These are phyloP conservation scores for Gadus macrocephalus DNA, from an alignment of 2,113 vertebrate genomes.

Conservation along the genomic window DNA sequence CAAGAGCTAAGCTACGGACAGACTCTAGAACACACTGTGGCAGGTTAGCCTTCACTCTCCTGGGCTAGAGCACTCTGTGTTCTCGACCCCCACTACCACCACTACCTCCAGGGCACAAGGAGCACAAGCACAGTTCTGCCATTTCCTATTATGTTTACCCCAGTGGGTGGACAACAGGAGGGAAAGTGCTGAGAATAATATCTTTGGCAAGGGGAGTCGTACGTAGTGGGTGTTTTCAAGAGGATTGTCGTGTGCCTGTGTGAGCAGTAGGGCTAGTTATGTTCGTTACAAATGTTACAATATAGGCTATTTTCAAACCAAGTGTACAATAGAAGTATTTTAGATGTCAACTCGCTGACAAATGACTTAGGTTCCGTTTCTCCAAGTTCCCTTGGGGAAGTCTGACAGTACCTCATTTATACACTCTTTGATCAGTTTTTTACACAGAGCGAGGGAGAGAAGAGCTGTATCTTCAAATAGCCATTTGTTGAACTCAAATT, in stretches of 20 bases:
- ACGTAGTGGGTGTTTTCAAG: constrained; percentile 25
- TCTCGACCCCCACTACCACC: constrained; percentile 7
- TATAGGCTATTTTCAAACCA: constrained; percentile 29
- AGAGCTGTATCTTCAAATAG: constrained; percentile 9
- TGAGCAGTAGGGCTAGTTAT: constrained; percentile 24
- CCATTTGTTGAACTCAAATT: constrained; percentile 16
- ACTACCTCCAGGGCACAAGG: constrained; percentile 12
- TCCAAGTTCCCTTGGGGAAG: constrained; percentile 3
- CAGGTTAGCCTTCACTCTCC: constrained; percentile 23
- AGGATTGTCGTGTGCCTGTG: constrained; percentile 4
- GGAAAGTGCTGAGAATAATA: constrained; percentile 34
- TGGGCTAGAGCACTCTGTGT: constrained; percentile 17
- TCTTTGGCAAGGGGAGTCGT: constrained; percentile 27
- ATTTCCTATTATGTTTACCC: constrained; percentile 44
- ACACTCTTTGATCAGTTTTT: constrained; percentile 24
- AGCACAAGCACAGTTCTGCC: constrained; percentile 29
- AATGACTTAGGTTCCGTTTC: constrained; percentile 29
- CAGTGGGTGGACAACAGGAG: constrained; percentile 16
- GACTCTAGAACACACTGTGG: constrained; percentile 14
- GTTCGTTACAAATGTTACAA: constrained; percentile 32
- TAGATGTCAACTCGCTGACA: constrained; percentile 29
- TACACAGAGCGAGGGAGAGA: not conserved
- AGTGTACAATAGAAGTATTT: constrained; percentile 33
- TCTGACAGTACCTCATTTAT: not conserved
- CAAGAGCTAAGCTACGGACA: too few relatives aligned